phyloP scores from a whole-genome alignment of 2,113 vertebrate genomes.

The Triplophysa siluroides region DNA sequence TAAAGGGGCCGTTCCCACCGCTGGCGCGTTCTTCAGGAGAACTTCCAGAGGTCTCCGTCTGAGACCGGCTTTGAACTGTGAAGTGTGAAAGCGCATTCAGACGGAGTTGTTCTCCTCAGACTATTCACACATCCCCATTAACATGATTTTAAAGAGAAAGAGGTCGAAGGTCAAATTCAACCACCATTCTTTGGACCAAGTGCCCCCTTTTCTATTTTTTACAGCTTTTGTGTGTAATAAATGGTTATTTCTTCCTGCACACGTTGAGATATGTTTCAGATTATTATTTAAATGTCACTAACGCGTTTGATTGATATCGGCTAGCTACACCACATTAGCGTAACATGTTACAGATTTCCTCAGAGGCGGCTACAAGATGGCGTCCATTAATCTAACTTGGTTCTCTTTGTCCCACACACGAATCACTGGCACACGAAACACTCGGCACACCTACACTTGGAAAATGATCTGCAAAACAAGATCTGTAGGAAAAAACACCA shows the following conservation, averaged over 20 bases:
- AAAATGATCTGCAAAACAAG: neutral
- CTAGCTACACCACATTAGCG: constrained; percentile 9
- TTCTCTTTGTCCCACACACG: constrained; percentile 12
- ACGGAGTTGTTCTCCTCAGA: constrained; percentile 8
- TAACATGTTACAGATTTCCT: constrained; percentile 36
- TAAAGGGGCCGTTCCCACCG: constrained; percentile 2
- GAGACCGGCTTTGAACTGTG: constrained; percentile 45
- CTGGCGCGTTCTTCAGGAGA: too few relatives aligned
- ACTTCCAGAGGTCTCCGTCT: neutral
- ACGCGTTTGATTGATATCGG: constrained; percentile 6
- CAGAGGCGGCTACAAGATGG: constrained; percentile 3
- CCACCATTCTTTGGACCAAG: constrained; percentile 8
- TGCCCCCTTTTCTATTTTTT: constrained; percentile 9
- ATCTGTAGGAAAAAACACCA: neutral
- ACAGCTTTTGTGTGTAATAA: constrained; percentile 23
- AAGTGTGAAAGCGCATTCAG: constrained; percentile 41
- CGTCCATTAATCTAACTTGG: constrained; percentile 21
- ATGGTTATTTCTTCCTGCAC: constrained; percentile 4
- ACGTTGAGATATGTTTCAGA: constrained; percentile 6
- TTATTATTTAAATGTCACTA: constrained; percentile 26
- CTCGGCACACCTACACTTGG: neutral
- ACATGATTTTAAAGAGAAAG: constrained; percentile 23
- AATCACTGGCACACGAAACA: constrained; percentile 11
- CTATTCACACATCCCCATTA: constrained; percentile 34
- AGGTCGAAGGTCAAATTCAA: constrained; percentile 41